Evolutionary conservation across 2,797 vertebrate species (phyloP).

Genomic region (Lophura swinhoii): DNA sequence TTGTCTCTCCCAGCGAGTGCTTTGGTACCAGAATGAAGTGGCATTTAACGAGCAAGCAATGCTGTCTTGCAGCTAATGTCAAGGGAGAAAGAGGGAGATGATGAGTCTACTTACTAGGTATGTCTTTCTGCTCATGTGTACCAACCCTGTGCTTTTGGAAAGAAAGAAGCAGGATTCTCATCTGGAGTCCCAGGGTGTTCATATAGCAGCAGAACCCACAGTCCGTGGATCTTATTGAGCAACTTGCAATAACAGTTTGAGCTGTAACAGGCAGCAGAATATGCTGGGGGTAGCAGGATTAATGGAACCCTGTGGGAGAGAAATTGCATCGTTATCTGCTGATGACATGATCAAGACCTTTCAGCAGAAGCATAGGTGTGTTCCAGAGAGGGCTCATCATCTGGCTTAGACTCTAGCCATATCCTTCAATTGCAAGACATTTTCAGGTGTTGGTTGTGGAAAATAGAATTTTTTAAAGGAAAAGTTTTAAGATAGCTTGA

Average conservation of each 20-base stretch:
- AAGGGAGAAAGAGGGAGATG: neutral
- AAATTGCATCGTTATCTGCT: neutral
- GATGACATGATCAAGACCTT: slow-evolving; percentile 4
- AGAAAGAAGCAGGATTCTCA: neutral
- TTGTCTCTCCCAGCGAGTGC: neutral
- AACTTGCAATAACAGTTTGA: neutral
- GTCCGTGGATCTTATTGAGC: neutral
- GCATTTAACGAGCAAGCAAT: slow-evolving; percentile 1
- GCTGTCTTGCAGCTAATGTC: neutral
- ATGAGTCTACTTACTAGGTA: neutral
- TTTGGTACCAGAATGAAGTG: neutral
- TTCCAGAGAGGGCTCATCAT: neutral
- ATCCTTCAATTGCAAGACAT: neutral
- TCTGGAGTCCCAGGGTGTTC: slow-evolving; percentile 5
- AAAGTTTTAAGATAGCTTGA: neutral
- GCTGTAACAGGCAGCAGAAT: neutral
- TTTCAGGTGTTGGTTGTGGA: neutral
- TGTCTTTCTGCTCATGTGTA: neutral
- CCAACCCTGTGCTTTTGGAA: neutral
- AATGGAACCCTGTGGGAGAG: slow-evolving; percentile 31
- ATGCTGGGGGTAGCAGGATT: slow-evolving; percentile 28
- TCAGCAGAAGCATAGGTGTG: neutral
- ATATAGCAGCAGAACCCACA: neutral
- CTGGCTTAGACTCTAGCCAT: neutral
- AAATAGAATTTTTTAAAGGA: neutral